Base-by-base conservation (phyloP, 2,797 vertebrate genomes). In the Parambassis ranga region DNA sequence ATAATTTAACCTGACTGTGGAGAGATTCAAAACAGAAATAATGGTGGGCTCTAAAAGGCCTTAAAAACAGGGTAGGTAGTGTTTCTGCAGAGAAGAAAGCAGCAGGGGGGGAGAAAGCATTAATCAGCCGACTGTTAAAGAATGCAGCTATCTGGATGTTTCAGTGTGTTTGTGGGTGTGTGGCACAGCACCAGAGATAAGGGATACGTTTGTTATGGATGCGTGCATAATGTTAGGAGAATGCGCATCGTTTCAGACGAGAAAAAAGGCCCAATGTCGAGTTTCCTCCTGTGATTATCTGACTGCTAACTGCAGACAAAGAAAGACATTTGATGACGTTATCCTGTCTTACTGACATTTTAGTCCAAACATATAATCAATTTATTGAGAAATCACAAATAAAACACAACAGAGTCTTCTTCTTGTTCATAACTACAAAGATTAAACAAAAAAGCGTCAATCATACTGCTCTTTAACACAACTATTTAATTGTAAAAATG, bases 1-100 rank as follows among this genome's bases (percentile, higher is more conserved):
- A 57, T 77, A 77, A 84, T 75, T 77, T 64, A 68, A 20, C 39
- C 16, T 41, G 7, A 61, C 64, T 46, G 64, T 47, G 53, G 44
- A 68, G 66, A 67, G 60, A 26, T 44, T n/a, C 43, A 19, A 46
- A 10, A n/a, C 37, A 41, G 46, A 67, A 35, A 19, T 62, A 67
- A 62, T 42, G 5, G 14, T 50, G 10, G 48, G 26, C n/a, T 30
- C 13, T 24, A 23, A 66, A 41, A 13, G 42, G 19, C 41, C 19
- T 59, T 64, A 2, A 69, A 72, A 53, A 3, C 10, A 31, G 13
- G 30, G 30, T 64, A 42, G 39, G 36, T 5, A 14, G 48, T 47
- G 20, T 33, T 26, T 32, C 24, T 14, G 49, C 19, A 11, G 50
- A 64, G 19, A 28, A 27, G n/a, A 62, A 28, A 64, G 33, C 33